A percentile compares a stretch with the other conserved stretches of the same genome.
Evolutionary conservation across 2,113 vertebrate species (phyloP).

Genomic region (Myxocyprinus asiaticus): DNA sequence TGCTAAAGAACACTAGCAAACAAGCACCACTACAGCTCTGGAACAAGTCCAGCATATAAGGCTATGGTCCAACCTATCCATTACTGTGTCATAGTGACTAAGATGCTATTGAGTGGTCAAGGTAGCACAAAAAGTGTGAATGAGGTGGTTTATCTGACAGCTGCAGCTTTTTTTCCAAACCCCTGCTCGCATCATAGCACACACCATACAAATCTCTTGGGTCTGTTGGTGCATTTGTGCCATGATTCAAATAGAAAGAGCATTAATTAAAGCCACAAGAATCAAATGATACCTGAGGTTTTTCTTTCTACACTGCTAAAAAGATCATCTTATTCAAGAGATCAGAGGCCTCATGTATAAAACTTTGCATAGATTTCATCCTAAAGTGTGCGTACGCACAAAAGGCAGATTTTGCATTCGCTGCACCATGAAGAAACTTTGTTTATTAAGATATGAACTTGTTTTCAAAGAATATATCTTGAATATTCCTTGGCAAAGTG

Average conservation of each 20-base stretch:
- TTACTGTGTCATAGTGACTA: constrained; percentile 2
- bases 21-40: constrained; percentile 22
- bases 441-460: too few relatives aligned
- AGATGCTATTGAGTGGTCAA: neutral
- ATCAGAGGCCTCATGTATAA: too few relatives aligned
- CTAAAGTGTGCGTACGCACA: too few relatives aligned
- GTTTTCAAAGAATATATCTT: too few relatives aligned
- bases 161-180: constrained; percentile 16
- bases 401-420: too few relatives aligned
- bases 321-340: too few relatives aligned
- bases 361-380: too few relatives aligned
- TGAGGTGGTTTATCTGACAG: neutral
- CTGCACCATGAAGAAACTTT: too few relatives aligned
- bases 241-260: too few relatives aligned
- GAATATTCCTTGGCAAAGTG: too few relatives aligned
- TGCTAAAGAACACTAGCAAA: constrained; percentile 37
- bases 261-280: neutral
- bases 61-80: neutral
- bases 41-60: constrained; percentile 7
- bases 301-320: neutral
- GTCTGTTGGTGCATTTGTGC: neutral
- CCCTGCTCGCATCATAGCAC: constrained; percentile 35
- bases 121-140: constrained; percentile 2
- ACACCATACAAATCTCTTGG: neutral
- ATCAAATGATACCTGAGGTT: constrained; percentile 7